A percentile compares a stretch with the other conserved stretches of the same genome.
These are phyloP conservation scores for Adrianichthys oophorus DNA, from an alignment of 2,797 vertebrate species.

Conservation along the genomic window DNA sequence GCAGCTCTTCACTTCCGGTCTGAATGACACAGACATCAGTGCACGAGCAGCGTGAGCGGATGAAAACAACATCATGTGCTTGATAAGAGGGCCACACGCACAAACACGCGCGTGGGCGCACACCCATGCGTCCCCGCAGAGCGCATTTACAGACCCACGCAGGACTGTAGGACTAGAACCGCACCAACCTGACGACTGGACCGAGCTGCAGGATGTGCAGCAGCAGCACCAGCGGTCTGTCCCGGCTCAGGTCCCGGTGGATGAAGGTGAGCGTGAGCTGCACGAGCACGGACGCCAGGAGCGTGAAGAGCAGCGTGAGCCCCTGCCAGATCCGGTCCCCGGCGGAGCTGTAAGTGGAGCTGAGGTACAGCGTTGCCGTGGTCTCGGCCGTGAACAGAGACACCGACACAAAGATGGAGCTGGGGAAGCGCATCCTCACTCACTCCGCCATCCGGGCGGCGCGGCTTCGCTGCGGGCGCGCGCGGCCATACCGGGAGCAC, in stretches of 20 bases:
- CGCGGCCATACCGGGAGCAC: conserved; percentile 42
- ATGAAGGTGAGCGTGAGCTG: conserved; percentile 95
- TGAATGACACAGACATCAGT: conserved; percentile 23
- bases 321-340: conserved; percentile 92
- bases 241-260: conserved; percentile 93
- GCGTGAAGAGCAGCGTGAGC: conserved; percentile 92
- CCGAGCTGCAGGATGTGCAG: conserved; percentile 95
- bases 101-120: neutral
- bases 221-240: conserved; percentile 91
- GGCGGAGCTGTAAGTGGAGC: conserved; percentile 86
- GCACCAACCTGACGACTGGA: conserved; percentile 88
- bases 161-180: conserved; percentile 13
- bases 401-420: conserved; percentile 91
- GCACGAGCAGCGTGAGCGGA: conserved; percentile 13
- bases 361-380: conserved; percentile 87
- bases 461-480: conserved; percentile 43
- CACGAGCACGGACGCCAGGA: conserved; percentile 89
- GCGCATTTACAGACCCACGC: neutral
- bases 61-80: conserved; percentile 51
- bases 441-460: conserved; percentile 66
- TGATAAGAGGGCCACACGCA: conserved; percentile 1
- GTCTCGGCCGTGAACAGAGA: conserved; percentile 92
- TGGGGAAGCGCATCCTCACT: conserved; percentile 91
- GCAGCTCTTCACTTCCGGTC: conserved; percentile 16
- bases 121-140: no score